Evolutionary conservation across 1,140 invertebrate genomes (phyloP).

Genomic region (Ylistrum balloti): DNA sequence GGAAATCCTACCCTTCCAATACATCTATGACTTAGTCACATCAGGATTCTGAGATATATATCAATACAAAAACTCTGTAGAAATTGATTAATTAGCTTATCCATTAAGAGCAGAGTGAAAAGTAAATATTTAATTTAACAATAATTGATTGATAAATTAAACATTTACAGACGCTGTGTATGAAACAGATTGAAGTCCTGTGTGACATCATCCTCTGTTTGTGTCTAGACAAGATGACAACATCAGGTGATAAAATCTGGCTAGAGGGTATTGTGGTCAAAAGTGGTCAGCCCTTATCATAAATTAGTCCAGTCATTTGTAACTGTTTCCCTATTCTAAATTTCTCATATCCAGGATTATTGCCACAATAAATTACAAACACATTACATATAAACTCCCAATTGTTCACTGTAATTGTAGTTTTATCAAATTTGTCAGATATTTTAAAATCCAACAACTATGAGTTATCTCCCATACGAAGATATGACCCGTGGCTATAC

Average conservation of each 20-base stretch:
- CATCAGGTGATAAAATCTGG: neutral
- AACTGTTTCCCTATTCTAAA: neutral
- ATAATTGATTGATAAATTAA: neutral
- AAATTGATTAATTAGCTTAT: neutral
- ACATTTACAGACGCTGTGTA: neutral
- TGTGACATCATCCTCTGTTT: neutral
- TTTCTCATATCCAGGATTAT: neutral
- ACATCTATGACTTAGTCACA: too few relatives aligned
- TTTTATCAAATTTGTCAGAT: slow-evolving; percentile 5
- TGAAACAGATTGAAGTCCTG: neutral
- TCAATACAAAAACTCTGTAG: too few relatives aligned
- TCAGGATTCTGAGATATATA: too few relatives aligned
- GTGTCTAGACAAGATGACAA: neutral
- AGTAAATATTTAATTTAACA: neutral
- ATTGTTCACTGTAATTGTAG: neutral
- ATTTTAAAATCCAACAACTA: neutral
- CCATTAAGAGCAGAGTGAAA: neutral
- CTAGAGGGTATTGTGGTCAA: neutral
- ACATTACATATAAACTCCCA: neutral
- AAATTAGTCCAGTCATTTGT: slow-evolving; percentile 2
- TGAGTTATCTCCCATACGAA: neutral
- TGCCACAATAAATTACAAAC: neutral
- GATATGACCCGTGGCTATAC: neutral
- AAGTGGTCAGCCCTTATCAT: neutral
- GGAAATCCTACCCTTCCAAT: too few relatives aligned